phyloP scores from a whole-genome alignment of 1,140 invertebrate genomes.

The Sminthurides bifidus region DNA sequence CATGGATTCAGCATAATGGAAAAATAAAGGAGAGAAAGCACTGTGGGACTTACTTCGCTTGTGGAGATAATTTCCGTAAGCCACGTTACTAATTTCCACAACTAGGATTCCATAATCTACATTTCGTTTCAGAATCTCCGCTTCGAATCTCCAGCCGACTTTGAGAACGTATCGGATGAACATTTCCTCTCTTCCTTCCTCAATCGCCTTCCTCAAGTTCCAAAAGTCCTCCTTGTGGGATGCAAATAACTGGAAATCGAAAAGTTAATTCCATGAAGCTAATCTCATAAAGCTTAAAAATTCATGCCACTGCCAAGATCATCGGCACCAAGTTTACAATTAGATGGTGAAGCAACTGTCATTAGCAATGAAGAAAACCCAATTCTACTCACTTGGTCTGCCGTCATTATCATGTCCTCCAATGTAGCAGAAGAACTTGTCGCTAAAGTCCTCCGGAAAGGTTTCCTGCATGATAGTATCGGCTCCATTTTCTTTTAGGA shows the following conservation, averaged over 20 bases:
- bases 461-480: not conserved
- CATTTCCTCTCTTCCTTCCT: not conserved
- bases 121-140: not conserved
- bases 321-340: not conserved
- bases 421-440: not conserved
- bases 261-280: not conserved
- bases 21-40: too few species aligned
- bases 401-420: conserved; percentile 1
- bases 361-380: not conserved
- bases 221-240: not conserved
- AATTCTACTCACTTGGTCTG: conserved; percentile 3
- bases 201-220: not conserved
- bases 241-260: not conserved
- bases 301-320: not conserved
- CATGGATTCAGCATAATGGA: too few species aligned
- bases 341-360: not conserved
- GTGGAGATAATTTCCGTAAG: not conserved
- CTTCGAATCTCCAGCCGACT: not conserved
- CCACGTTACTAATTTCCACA: not conserved
- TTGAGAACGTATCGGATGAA: not conserved
- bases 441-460: not conserved
- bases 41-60: not conserved
- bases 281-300: not conserved
- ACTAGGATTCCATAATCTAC: not conserved
- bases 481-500: not conserved